Conservation (phyloP, 92 coral and sea anemone species). For the Nematostella vectensis region DNA sequence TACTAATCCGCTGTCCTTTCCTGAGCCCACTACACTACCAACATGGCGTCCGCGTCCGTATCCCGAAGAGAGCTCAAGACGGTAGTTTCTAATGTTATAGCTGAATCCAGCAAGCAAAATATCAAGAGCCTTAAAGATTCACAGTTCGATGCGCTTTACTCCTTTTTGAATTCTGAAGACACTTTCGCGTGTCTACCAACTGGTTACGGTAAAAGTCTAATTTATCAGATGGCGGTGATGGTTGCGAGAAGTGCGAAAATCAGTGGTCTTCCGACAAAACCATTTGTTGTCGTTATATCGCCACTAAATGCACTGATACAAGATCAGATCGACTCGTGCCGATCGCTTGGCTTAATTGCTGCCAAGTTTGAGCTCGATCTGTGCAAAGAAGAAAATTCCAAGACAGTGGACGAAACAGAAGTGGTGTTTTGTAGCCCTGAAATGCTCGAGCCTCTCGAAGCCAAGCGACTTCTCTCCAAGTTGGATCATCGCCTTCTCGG, state of each 20-base stretch:
- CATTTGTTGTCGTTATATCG: constrained; percentile 19
- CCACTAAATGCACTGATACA: constrained; percentile 26
- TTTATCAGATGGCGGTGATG: constrained; percentile 15
- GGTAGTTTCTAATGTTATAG: background rate
- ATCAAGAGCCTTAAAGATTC: background rate
- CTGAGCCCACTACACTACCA: background rate
- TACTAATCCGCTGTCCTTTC: background rate
- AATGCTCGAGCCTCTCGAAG: constrained; percentile 6
- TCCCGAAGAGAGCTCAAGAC: background rate
- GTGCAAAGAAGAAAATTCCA: background rate
- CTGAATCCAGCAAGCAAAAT: background rate
- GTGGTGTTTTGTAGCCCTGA: constrained; percentile 18
- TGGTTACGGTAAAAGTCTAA: constrained; percentile 16
- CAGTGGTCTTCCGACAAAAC: background rate
- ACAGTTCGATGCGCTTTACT: background rate
- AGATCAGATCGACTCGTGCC: constrained; percentile 19
- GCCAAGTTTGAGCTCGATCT: constrained; percentile 2
- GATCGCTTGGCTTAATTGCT: constrained; percentile 2
- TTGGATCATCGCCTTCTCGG: constrained; percentile 17
- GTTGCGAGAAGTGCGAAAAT: background rate
- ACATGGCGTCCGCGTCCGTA: background rate
- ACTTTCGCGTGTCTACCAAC: constrained; percentile 23
- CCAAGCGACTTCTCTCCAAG: constrained; percentile 1
- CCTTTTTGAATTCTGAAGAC: constrained; percentile 7
- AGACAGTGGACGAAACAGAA: background rate